These are phyloP conservation scores for Psilopsiagon aurifrons DNA, from an alignment of 2,113 vertebrate genomes.

Conservation along the genomic window DNA sequence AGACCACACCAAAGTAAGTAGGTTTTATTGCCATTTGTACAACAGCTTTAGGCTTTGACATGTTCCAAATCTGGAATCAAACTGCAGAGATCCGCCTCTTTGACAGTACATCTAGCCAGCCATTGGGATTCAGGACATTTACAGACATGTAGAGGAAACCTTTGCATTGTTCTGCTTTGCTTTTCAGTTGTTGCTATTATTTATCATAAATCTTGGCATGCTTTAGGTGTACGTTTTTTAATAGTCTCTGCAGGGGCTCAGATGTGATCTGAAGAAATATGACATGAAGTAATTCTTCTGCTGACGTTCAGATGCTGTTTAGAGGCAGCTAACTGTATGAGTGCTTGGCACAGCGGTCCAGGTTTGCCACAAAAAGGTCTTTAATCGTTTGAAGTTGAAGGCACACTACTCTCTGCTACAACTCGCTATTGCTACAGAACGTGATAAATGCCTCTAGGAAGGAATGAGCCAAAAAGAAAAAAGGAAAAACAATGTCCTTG, in stretches of 20 bases:
- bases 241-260: neutral
- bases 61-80: neutral
- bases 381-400: neutral
- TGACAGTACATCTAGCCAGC: neutral
- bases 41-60: neutral
- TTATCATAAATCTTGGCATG: neutral
- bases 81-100: neutral
- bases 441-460: neutral
- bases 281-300: neutral
- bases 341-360: rapidly evolving
- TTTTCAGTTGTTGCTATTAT: neutral
- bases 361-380: neutral
- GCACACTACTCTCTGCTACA: neutral
- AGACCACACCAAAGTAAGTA: neutral
- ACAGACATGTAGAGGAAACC: neutral
- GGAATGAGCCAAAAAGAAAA: neutral
- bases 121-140: neutral
- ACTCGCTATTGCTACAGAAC: neutral
- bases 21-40: neutral
- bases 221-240: neutral
- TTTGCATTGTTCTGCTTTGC: neutral
- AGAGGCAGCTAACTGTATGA: neutral
- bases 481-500: neutral
- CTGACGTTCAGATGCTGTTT: neutral
- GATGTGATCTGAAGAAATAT: neutral